Evolutionary conservation across 1,140 invertebrate species (phyloP).

Genomic region (Prorops nasuta): DNA sequence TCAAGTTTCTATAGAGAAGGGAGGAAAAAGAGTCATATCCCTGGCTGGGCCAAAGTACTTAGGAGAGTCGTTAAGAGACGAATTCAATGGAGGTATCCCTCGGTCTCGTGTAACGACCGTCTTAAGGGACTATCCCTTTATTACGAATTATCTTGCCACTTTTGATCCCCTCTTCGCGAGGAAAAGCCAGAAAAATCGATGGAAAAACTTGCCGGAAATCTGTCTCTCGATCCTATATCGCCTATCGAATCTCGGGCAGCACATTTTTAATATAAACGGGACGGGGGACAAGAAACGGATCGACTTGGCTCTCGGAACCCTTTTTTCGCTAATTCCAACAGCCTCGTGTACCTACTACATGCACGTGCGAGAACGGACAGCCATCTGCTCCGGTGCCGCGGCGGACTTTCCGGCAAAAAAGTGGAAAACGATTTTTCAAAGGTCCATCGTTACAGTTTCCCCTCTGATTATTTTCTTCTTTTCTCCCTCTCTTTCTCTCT

Average conservation of each 20-base stretch:
- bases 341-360: background rate
- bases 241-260: too few species aligned
- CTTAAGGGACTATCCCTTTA: slow-evolving; percentile 18
- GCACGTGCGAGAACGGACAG: slow-evolving; percentile 3
- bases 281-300: too few species aligned
- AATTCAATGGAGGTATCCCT: slow-evolving; percentile 25
- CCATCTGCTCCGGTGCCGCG: too few species aligned
- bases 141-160: slow-evolving; percentile 18
- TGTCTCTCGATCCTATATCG: too few species aligned
- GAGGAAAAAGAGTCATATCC: background rate
- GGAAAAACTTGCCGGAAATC: too few species aligned
- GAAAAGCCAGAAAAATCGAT: background rate
- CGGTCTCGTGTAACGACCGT: slow-evolving; percentile 20
- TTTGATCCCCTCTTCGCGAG: slow-evolving; percentile 1
- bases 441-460: slow-evolving; percentile 8
- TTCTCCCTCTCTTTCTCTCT: too few species aligned
- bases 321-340: background rate
- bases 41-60: slow-evolving; percentile 11
- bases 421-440: slow-evolving; percentile 5
- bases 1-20: too few species aligned
- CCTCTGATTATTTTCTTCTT: too few species aligned
- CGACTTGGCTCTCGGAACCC: background rate
- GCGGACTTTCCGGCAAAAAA: too few species aligned
- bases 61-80: slow-evolving; percentile 21
- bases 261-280: background rate